Evolutionary conservation across 1,140 invertebrate genomes (phyloP), one percentile per base, ranked within the genome.

Genomic region (Drosophila eugracilis): DNA sequence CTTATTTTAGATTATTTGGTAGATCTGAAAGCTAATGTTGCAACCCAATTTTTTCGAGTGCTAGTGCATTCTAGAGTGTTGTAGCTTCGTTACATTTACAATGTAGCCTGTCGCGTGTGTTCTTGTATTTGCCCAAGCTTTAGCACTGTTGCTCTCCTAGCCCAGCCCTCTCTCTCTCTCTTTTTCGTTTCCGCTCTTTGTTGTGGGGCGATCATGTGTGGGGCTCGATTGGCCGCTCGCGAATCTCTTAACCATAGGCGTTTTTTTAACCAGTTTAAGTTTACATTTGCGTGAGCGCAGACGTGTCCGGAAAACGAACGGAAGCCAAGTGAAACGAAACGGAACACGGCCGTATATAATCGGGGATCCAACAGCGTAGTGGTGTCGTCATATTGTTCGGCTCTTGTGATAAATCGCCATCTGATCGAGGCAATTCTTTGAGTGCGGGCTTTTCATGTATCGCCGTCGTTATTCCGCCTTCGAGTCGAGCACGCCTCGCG

Each of bases 391-490:
- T 19, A 34, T 39, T 9, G 5, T 39, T 14, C 24, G 50, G 55
- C 74, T 49, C 28, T 45, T 69, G 26, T 53, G 28, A 60, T 26
- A 62, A 50, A 72, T 62, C 47, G 55, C 47, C 55, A 58, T 55
- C n/a, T 63, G 55, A 62, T 52, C 37, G 52, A 22, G 10, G 30
- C 30, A 12, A 17, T 45, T 60, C 44, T 52, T 55, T 37, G 66
- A 60, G 53, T 70, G 63, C 34, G 47, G 49, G 44, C 47, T 59
- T 57, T 52, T 26, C 70, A 90, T 90, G 89, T 90, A 90, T 86
- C 89, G 89, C 48, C 89, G 89, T 48, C 89, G 89, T 14, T 90
- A 90, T 77, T 90, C 89, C 41, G 71, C 80, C 37, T 90, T 90
- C 47, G 89, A 90, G 69, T 42, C 78, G 44, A 75, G 89, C 50